Conservation (phyloP, 2,113 vertebrate species). For the Phylloscopus whistleri region DNA sequence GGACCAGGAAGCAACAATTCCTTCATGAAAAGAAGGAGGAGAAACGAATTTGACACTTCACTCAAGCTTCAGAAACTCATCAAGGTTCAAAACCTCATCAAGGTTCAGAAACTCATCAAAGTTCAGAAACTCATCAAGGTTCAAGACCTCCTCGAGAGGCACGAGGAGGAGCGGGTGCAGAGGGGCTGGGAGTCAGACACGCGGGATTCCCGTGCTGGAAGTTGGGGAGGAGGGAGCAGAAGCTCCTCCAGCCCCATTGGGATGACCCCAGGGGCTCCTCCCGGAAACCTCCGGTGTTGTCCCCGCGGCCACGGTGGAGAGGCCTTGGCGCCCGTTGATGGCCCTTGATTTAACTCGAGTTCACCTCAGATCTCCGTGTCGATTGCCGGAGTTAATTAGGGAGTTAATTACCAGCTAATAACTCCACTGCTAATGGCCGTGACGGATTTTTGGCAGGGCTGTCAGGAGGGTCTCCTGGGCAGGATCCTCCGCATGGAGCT, state of each 20-base stretch:
- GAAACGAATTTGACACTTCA: no score
- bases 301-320: conserved; percentile 2
- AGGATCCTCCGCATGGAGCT: neutral
- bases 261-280: accelerated
- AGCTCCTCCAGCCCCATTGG: neutral
- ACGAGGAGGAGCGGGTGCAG: neutral
- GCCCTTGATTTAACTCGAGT: conserved; percentile 43
- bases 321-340: conserved; percentile 11
- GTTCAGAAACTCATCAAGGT: no score
- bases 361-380: conserved; percentile 57
- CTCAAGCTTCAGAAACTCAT: neutral
- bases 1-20: no score
- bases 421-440: conserved; percentile 62
- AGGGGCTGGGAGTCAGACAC: neutral
- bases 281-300: conserved; percentile 2
- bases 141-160: neutral
- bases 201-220: accelerated
- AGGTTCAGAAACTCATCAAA: no score
- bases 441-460: conserved; percentile 38
- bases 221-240: neutral
- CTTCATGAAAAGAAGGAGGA: no score
- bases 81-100: no score
- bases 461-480: conserved; percentile 25
- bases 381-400: conserved; percentile 74
- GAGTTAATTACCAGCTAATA: conserved; percentile 77